A percentile compares a stretch with the other conserved stretches of the same genome.
These are phyloP conservation scores for Trichogramma evanescens DNA, from an alignment of 2,888 invertebrate species.

Conservation along the genomic window DNA sequence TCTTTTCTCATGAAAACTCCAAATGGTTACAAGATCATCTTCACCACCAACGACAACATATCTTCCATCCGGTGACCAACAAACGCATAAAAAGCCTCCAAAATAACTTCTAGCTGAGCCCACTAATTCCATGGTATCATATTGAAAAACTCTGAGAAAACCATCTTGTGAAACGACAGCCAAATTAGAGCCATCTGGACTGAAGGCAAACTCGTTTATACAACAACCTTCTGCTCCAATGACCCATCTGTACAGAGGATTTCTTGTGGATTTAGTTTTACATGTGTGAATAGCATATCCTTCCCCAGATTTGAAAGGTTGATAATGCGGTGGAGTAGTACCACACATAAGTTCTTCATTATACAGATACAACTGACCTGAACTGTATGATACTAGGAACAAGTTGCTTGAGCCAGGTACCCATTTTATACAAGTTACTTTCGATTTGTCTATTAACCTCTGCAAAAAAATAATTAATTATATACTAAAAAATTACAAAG, in stretches of 20 bases:
- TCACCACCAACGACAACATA: slow-evolving; percentile 97
- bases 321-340: slow-evolving; percentile 86
- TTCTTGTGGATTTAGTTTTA: slow-evolving; percentile 91
- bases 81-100: slow-evolving; percentile 93
- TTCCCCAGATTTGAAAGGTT: slow-evolving; percentile 90
- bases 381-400: slow-evolving; percentile 90
- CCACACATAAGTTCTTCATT: slow-evolving; percentile 92
- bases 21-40: slow-evolving; percentile 96
- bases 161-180: slow-evolving; percentile 95
- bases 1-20: slow-evolving; percentile 85
- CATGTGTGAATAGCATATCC: slow-evolving; percentile 91
- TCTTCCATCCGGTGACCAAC: slow-evolving; percentile 95
- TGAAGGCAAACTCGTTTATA: slow-evolving; percentile 96
- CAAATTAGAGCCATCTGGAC: slow-evolving; percentile 85
- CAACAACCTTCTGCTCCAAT: slow-evolving; percentile 73
- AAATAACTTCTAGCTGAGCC: slow-evolving; percentile 94
- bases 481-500: not conserved
- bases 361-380: slow-evolving; percentile 95
- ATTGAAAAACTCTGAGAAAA: slow-evolving; percentile 90
- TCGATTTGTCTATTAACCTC: slow-evolving; percentile 87
- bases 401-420: slow-evolving; percentile 89
- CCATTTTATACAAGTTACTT: slow-evolving; percentile 97
- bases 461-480: slow-evolving; percentile 40
- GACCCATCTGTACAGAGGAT: slow-evolving; percentile 89
- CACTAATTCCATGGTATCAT: slow-evolving; percentile 92